These are phyloP conservation scores for Trichopoda pennipes DNA, from an alignment of 2,888 invertebrate genomes.

Conservation along the genomic window DNA sequence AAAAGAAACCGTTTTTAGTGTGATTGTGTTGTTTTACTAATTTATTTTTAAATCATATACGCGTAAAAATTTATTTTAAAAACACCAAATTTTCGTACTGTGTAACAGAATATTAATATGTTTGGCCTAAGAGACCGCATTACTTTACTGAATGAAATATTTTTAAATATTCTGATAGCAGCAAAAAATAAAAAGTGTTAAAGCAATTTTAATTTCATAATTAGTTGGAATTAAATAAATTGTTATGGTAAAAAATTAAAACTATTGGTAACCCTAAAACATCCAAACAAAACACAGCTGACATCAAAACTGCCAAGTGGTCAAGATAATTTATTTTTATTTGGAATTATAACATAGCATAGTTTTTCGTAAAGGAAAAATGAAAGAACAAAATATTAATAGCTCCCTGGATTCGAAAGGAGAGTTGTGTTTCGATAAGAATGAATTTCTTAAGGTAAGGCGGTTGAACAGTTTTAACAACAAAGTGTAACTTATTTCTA, in stretches of 20 bases:
- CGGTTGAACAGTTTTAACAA: background rate
- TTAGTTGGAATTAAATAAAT: background rate
- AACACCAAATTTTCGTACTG: too few relatives aligned
- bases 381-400: conserved; percentile 45
- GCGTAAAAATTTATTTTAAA: too few relatives aligned
- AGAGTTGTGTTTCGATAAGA: conserved; percentile 78
- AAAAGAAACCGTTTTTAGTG: too few relatives aligned
- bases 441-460: conserved; percentile 80
- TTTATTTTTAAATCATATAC: too few relatives aligned
- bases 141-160: too few relatives aligned
- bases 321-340: background rate
- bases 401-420: conserved; percentile 35
- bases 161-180: too few relatives aligned
- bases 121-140: too few relatives aligned
- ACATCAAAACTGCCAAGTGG: conserved; percentile 46
- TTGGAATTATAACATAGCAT: background rate
- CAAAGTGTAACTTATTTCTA: background rate
- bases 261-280: background rate
- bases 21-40: too few relatives aligned
- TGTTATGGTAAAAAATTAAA: background rate
- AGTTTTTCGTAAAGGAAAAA: conserved; percentile 17
- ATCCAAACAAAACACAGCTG: conserved; percentile 38
- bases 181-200: too few relatives aligned
- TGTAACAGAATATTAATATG: too few relatives aligned
- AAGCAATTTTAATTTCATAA: too few relatives aligned